Percentiles rank a stretch among this genome's conserved stretches.
phyloP scores from a whole-genome alignment of 2,797 vertebrate genomes.

The Chelidonichthys spinosus region DNA sequence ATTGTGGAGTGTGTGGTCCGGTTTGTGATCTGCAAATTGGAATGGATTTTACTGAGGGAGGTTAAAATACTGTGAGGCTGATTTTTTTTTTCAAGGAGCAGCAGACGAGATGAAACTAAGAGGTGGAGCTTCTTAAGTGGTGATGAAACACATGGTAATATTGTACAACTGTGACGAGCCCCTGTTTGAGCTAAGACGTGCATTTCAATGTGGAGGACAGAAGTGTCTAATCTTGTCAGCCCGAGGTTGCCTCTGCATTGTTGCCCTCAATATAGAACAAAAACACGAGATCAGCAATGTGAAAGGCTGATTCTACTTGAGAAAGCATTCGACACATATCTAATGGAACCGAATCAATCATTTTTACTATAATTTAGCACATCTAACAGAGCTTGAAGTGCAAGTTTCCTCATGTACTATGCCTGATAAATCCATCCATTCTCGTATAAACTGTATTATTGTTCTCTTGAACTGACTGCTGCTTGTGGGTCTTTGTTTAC shows the following conservation, averaged over 20 bases:
- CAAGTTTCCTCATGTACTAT: slow-evolving; percentile 33
- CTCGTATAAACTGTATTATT: slow-evolving; percentile 56
- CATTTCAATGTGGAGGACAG: slow-evolving; percentile 11
- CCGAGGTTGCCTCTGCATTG: slow-evolving; percentile 4
- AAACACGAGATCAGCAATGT: slow-evolving; percentile 10
- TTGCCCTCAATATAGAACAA: neutral
- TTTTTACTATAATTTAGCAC: slow-evolving; percentile 9
- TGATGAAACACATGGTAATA: slow-evolving; percentile 73
- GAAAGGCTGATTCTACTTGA: slow-evolving; percentile 12
- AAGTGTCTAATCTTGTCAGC: slow-evolving; percentile 17
- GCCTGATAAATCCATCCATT: slow-evolving; percentile 55
- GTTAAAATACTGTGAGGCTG: slow-evolving; percentile 52
- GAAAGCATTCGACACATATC: slow-evolving; percentile 2
- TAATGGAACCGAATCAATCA: neutral
- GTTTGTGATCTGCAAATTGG: slow-evolving; percentile 34
- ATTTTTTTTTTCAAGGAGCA: slow-evolving; percentile 49
- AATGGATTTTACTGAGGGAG: slow-evolving; percentile 60
- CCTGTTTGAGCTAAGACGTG: slow-evolving; percentile 25
- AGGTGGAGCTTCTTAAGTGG: slow-evolving; percentile 53
- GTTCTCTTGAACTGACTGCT: slow-evolving; percentile 63
- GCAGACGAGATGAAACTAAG: slow-evolving; percentile 42
- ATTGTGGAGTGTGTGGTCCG: slow-evolving; percentile 32
- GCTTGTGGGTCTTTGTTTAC: slow-evolving; percentile 74
- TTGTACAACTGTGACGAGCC: slow-evolving; percentile 38
- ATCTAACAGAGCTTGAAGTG: slow-evolving; percentile 15